Base-by-base conservation (phyloP, 2,113 vertebrate species). In the Herpetotheres cachinnans region DNA sequence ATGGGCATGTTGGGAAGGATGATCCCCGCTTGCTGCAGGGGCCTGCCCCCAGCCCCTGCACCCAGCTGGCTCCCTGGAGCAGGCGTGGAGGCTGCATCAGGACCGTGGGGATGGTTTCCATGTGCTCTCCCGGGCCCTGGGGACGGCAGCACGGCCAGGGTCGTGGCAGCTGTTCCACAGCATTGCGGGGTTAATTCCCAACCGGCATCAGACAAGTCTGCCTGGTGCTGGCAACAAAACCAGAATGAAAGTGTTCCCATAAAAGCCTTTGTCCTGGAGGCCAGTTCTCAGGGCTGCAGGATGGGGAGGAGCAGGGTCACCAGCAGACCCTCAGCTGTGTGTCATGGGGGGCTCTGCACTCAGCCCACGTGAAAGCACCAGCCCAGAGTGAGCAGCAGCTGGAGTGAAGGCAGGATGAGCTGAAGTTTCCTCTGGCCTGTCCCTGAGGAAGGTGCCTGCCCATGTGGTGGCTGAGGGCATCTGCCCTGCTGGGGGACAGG, bases 61-160 rank as follows among this genome's bases (percentile, higher is more conserved):
- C 11, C 16, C 1, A 1, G 30, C 44, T 52, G 13, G 58, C 47
- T 29, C 40, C 26, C 36, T 8, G 2, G 50, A 54, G 10, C 1
- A 3, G 79, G 32, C 3, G 3, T 2, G 0, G 54, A 13, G 63
- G 19, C 54, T 11, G 29, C 29, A 0, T 3, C 5, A 2, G 58
- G 32, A 65, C 32, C 18, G n/a, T 10, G 47, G 38, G 12, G 38
- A 13, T 7, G 11, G 29, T 59, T 13, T 32, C 29, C 29, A 2
- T 18, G 72, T 4, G 15, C 21, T 59, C 32, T 24, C 9, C 10
- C 7, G 47, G 29, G 38, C 27, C 26, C 8, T 36, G 46, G 46
- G 63, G 50, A 32, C 1, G 1, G 49, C 29, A 25, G 40, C 67
- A 32, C 66, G 27, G 20, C 7, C 10, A 3, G 36, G 25, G 32